Conservation (phyloP, 1,140 invertebrate species). For the Temnothorax longispinosus region DNA sequence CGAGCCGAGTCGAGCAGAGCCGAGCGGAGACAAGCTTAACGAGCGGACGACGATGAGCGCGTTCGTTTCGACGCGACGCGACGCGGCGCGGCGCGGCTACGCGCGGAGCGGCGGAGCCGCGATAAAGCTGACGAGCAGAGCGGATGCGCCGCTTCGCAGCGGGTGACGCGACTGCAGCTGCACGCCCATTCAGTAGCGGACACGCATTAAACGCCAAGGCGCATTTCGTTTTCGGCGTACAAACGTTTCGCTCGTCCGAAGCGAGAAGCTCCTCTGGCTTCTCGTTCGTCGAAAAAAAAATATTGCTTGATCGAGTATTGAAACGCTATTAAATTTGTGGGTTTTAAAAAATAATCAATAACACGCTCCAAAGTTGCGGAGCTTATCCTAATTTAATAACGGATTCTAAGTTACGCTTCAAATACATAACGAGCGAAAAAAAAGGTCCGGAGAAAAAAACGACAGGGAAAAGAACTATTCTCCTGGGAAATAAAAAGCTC, state of each 20-base stretch:
- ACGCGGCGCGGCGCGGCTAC: neutral
- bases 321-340: neutral
- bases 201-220: slow-evolving; percentile 25
- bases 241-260: neutral
- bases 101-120: slow-evolving; percentile 56
- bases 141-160: slow-evolving; percentile 62
- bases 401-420: no score
- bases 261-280: neutral
- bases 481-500: neutral
- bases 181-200: slow-evolving; percentile 59
- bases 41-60: neutral
- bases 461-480: no score
- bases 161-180: slow-evolving; percentile 43
- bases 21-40: slow-evolving; percentile 46
- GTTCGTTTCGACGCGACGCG: slow-evolving; percentile 6
- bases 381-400: no score
- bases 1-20: slow-evolving; percentile 50
- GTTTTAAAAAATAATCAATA: neutral
- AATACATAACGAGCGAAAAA: neutral
- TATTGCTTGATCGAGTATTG: no score
- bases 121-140: slow-evolving; percentile 60
- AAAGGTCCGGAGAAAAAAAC: neutral
- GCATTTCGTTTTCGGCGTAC: slow-evolving; percentile 9
- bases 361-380: neutral
- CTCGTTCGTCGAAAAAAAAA: no score